Evolutionary conservation across 2,797 vertebrate species (phyloP).

Genomic region (Sylvilagus floridanus): DNA sequence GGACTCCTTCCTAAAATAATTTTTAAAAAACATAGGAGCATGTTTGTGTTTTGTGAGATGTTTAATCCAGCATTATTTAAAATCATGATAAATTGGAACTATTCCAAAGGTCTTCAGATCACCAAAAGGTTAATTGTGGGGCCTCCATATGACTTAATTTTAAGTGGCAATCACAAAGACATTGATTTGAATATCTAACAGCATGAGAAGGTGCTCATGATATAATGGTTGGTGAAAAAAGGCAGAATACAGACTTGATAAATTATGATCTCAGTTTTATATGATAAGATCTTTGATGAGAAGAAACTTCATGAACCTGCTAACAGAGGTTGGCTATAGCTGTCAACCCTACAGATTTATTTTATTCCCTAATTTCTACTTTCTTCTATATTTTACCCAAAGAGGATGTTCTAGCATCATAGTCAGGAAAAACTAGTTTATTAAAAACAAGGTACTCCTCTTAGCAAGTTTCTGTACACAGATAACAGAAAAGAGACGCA

Average conservation of each 20-base stretch:
- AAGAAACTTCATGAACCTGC: background rate
- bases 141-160: background rate
- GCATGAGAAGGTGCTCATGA: background rate
- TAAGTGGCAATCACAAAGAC: background rate
- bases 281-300: constrained; percentile 17
- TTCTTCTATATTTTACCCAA: background rate
- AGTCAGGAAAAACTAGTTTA: constrained; percentile 25
- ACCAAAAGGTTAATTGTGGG: background rate
- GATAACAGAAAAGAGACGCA: background rate
- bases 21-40: constrained; percentile 40
- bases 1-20: background rate
- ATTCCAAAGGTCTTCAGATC: background rate
- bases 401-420: background rate
- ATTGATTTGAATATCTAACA: constrained; percentile 3
- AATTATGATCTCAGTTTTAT: constrained; percentile 3
- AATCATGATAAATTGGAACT: constrained; percentile 43
- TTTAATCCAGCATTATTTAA: constrained; percentile 47
- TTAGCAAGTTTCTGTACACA: background rate
- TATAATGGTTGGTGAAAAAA: background rate
- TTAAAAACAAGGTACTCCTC: background rate
- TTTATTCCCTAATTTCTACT: constrained; percentile 21
- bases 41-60: background rate
- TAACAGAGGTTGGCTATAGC: background rate
- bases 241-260: background rate
- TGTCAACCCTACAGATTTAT: background rate